Evolutionary conservation across 1,140 invertebrate species (phyloP), one percentile per base, ranked within the genome.

Genomic region (Mya arenaria): DNA sequence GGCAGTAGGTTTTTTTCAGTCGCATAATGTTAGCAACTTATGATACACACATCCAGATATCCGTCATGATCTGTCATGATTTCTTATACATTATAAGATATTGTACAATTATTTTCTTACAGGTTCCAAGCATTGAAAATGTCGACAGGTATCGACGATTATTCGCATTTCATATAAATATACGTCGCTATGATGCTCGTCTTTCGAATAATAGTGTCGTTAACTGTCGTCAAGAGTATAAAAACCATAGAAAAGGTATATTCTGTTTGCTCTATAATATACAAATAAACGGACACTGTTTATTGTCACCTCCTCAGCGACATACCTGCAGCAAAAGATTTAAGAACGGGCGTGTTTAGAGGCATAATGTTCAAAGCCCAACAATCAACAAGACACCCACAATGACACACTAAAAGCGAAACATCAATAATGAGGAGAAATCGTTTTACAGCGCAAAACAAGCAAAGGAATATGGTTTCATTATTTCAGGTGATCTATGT

Each of bases 221-320:
- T 78, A 5, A 44, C 52, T 1, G 56, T 28, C 39, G 60, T 66
- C 6, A 78, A 66, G 28, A 78, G 74, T 56, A 55, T 78, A 4
- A 66, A 78, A n/a, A 66, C 74, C 1, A 36, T 78, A 1, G 74
- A 65, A 66, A 78, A 78, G 62, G 62, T 78, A 78, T 32, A n/a
- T 15, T 34, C 6, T 4, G 19, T 19, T 63, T 23, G 30, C 19
- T 63, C 28, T 32, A 25, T 28, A 28, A 63, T 30, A 63, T 32
- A 19, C 34, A 28, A 63, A 19, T 28, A 28, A 63, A 28, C 19
- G 2, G 23, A 63, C 34, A 63, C 19, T 30, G 32, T 28, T 32
- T 13, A 41, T 41, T 10, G 34, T 68, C 1, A 68, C 44, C 2
- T 68, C 32, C 25, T 19, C 44, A 10, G 15, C 25, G 32, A 39